phyloP scores from a whole-genome alignment of 1,140 invertebrate species.

The Drosophila auraria region DNA sequence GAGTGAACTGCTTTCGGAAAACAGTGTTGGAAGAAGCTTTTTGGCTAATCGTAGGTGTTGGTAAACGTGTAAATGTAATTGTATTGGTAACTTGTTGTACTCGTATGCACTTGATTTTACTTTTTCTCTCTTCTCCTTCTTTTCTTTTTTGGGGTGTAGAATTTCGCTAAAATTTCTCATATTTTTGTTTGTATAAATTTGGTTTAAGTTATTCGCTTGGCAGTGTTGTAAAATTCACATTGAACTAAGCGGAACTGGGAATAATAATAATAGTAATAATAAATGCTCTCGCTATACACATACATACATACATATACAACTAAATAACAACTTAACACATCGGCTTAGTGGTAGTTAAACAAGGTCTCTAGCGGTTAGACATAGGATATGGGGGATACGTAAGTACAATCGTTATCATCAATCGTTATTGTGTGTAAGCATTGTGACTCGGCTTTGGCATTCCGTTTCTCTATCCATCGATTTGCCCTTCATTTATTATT shows the following conservation, averaged over 20 bases:
- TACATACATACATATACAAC: conserved; percentile 44
- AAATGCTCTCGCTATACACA: conserved; percentile 48
- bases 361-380: conserved; percentile 43
- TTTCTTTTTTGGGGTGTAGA: conserved; percentile 25
- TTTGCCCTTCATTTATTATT: conserved; percentile 19
- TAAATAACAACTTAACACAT: conserved; percentile 53
- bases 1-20: conserved; percentile 12
- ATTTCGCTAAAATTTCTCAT: conserved; percentile 40
- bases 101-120: conserved; percentile 39
- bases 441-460: conserved; percentile 30
- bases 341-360: conserved; percentile 39
- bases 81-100: conserved; percentile 35
- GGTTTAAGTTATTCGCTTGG: conserved; percentile 37
- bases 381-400: conserved; percentile 33
- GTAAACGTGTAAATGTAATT: conserved; percentile 28
- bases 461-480: conserved; percentile 11
- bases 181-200: conserved; percentile 29
- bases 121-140: background rate
- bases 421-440: conserved; percentile 28
- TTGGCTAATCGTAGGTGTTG: conserved; percentile 25
- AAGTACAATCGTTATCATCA: conserved; percentile 37
- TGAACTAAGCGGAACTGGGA: conserved; percentile 42
- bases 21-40: conserved; percentile 39
- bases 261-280: conserved; percentile 2
- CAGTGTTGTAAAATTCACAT: conserved; percentile 51